Base-by-base conservation (phyloP, 2,113 vertebrate genomes). In the Ploceus nigricollis region DNA sequence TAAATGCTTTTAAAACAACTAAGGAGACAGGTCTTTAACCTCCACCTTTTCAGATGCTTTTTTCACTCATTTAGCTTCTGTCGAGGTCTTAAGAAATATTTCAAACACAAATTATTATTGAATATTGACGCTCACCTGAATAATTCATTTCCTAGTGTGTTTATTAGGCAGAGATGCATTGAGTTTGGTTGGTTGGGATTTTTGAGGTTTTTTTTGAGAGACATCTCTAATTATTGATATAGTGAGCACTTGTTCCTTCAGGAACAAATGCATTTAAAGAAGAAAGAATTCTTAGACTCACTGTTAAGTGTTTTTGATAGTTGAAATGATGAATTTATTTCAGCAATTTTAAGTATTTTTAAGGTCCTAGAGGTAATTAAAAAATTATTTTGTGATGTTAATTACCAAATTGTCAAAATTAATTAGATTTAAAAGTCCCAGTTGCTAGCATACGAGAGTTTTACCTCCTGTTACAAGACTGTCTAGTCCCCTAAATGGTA, bases 1-100 rank as follows among this genome's bases (percentile, higher is more conserved):
- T 98, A 97, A 97, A 96, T 96, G 97, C 98, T 98, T 98, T 98
- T 98, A 98, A 98, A 98, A 97, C 96, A 95, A 97, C 89, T 96
- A 94, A 96, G 89, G 93, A 97, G 97, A 97, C 97, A 97, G 91
- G 95, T 98, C 98, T 98, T 98, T 93, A 97, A 98, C 98, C 97
- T 98, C 97, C 91, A 96, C 95, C 95, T 97, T 98, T 97, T 95
- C 80, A 94, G 82, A 95, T 96, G 87, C 93, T 97, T 97, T 96
- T 87, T 97, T 98, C 91, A 75, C 85, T 95, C 79, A 85, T 97
- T 95, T 92, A 94, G 95, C 97, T 98, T 97, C 97, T 97, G 97
- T 97, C 1, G 6, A 89, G 58, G 60, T 95, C 95, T 92, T 94
- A 78, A 85, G 93, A 96, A 97, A 79, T 79, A 68, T 92, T 94